Percentiles rank a stretch among this genome's conserved stretches.
Conservation (phyloP, 2,888 invertebrate genomes). For the Agrilus biguttatus region DNA sequence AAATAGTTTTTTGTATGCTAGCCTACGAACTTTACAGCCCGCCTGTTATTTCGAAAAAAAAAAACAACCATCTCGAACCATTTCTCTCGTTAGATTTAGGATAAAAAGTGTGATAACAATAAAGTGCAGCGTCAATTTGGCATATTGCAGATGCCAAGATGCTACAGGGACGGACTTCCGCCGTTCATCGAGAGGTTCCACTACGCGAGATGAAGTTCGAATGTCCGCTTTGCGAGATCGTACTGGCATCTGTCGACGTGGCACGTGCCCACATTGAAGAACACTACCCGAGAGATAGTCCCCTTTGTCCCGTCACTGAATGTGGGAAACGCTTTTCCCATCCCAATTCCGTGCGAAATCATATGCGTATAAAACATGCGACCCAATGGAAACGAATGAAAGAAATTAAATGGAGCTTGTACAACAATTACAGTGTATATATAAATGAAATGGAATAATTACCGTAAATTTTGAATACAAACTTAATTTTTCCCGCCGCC, state of each 20-base stretch:
- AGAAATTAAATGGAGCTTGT: slow-evolving; percentile 55
- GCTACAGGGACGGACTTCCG: slow-evolving; percentile 1
- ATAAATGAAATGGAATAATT: too few species aligned
- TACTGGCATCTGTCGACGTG: slow-evolving; percentile 48
- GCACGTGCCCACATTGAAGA: slow-evolving; percentile 64
- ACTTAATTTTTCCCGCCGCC: too few species aligned
- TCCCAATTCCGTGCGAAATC: slow-evolving; percentile 76
- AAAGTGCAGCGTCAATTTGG: slow-evolving; percentile 31
- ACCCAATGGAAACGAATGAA: slow-evolving; percentile 75
- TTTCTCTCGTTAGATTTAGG: slow-evolving; percentile 1
- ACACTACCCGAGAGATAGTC: slow-evolving; percentile 75
- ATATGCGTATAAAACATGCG: slow-evolving; percentile 73
- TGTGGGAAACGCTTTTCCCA: slow-evolving; percentile 67
- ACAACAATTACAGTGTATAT: slow-evolving; percentile 20
- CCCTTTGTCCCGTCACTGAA: slow-evolving; percentile 61
- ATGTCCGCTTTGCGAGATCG: slow-evolving; percentile 61
- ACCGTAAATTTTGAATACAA: too few species aligned
- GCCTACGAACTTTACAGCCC: too few species aligned
- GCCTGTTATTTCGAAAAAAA: slow-evolving; percentile 18
- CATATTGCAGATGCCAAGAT: slow-evolving; percentile 42
- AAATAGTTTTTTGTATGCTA: too few species aligned
- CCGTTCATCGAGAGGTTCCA: slow-evolving; percentile 19
- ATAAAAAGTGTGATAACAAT: slow-evolving; percentile 12
- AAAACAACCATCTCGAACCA: slow-evolving; percentile 2
- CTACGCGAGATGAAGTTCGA: slow-evolving; percentile 32